These are phyloP conservation scores for Drymodes brunneopygia DNA, from an alignment of 2,113 vertebrate species.

Conservation along the genomic window DNA sequence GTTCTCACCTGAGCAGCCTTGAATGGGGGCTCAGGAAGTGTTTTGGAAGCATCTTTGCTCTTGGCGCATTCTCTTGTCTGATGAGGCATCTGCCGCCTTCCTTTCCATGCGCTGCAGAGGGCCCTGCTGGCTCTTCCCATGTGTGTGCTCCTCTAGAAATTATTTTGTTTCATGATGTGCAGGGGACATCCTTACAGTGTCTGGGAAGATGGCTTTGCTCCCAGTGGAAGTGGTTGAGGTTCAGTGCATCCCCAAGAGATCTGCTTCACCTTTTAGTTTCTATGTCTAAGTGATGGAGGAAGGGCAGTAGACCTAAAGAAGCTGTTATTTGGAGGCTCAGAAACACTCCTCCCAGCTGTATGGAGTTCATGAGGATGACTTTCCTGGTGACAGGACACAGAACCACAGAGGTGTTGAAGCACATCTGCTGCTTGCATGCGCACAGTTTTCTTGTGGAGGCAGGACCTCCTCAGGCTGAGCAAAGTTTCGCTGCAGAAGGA, in stretches of 20 bases:
- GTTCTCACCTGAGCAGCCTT: neutral
- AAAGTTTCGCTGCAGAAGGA: neutral
- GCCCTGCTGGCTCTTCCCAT: neutral
- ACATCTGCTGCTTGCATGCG: neutral
- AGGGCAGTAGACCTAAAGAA: neutral
- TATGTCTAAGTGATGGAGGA: neutral
- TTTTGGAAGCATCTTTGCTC: neutral
- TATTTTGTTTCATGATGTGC: neutral
- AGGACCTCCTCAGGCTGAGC: neutral
- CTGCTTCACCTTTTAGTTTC: neutral
- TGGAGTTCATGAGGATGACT: neutral
- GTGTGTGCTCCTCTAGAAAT: neutral
- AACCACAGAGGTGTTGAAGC: neutral
- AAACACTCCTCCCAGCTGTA: neutral
- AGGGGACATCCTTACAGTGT: neutral
- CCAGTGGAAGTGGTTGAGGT: neutral
- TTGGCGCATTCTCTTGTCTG: neutral
- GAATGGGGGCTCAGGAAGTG: neutral
- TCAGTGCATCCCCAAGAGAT: neutral
- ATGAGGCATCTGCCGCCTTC: neutral
- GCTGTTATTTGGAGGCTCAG: neutral
- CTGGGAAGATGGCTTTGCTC: neutral
- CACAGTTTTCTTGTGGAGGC: neutral
- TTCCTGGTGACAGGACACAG: neutral
- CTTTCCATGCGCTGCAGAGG: neutral